Conservation (phyloP, 2,888 invertebrate species). For the Octonoba sinensis region DNA sequence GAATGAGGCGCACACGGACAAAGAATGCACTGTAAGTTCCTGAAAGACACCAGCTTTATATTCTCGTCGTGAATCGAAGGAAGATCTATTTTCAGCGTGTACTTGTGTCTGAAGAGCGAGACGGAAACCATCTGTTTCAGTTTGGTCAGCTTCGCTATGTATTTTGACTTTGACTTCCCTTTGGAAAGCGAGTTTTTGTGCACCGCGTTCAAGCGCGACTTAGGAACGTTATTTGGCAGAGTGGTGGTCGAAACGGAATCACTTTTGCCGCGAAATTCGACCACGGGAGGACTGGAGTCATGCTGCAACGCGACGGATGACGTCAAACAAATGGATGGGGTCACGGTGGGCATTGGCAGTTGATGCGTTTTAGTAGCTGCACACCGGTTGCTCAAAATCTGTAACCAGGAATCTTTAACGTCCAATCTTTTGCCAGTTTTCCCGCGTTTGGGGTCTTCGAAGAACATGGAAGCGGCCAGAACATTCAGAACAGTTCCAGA, state of each 20-base stretch:
- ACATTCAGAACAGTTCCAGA: slow-evolving; percentile 59
- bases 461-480: slow-evolving; percentile 33
- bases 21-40: slow-evolving; percentile 3
- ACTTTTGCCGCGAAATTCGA: too few relatives aligned
- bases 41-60: slow-evolving; percentile 25
- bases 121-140: background rate
- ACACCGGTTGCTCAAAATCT: too few relatives aligned
- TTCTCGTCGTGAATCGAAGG: background rate
- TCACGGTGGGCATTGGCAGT: too few relatives aligned
- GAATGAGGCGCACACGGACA: background rate
- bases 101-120: background rate
- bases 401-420: too few relatives aligned
- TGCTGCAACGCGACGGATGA: too few relatives aligned
- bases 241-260: too few relatives aligned
- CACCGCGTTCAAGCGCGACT: background rate
- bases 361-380: too few relatives aligned
- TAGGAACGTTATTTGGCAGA: too few relatives aligned
- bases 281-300: too few relatives aligned
- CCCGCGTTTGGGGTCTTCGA: background rate
- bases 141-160: slow-evolving; percentile 14
- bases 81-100: background rate
- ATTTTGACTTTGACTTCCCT: slow-evolving; percentile 7
- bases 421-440: background rate
- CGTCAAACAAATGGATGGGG: too few relatives aligned
- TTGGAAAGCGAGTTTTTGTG: slow-evolving; percentile 5